Evolutionary conservation across 2,888 invertebrate species (phyloP), one percentile per base, ranked within the genome.

Genomic region (Patella pellucida): DNA sequence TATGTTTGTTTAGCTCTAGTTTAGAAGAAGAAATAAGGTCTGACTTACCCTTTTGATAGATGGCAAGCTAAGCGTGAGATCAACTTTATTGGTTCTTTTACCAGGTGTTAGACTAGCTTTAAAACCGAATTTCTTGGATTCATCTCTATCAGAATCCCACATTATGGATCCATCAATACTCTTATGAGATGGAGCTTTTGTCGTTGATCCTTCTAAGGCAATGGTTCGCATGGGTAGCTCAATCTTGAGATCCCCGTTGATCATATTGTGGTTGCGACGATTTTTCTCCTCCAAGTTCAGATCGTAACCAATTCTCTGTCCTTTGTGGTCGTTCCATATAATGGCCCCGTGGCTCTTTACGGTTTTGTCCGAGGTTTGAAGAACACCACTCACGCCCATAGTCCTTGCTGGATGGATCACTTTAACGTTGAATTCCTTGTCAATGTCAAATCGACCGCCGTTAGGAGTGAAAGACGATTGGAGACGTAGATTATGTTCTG

Each of bases 111-210:
- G 52, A 7, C 77, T 77, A 12, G 82, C 77, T 31, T 81, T 83
- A 52, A 86, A 68, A 19, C 78, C 80, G 56, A 85, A 76, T 68
- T 82, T 82, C 76, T 87, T 86, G 62, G 76, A 78, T 23, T 77
- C 73, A 75, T 87, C 87, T 41, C 79, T 76, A 19, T 80, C 83
- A 52, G 85, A 83, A 82, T 89, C 88, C 88, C 87, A 88, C 72
- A 80, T 79, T 70, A 87, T 75, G 12, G 77, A 73, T 11, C 77
- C 80, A 68, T 84, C 83, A 5, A 78, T 56, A 3, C 73, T 41
- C 27, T 76, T 76, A 27, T 77, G 69, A 15, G 73, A 41, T 7
- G 11, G 16, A 7, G 69, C 69, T 50, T 80, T 77, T 12, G 78
- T 77, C 69, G 71, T 75, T 15, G 78, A 71, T 12, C 81, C 78